Conservation (phyloP, 2,113 vertebrate species). For the Engystomops pustulosus region DNA sequence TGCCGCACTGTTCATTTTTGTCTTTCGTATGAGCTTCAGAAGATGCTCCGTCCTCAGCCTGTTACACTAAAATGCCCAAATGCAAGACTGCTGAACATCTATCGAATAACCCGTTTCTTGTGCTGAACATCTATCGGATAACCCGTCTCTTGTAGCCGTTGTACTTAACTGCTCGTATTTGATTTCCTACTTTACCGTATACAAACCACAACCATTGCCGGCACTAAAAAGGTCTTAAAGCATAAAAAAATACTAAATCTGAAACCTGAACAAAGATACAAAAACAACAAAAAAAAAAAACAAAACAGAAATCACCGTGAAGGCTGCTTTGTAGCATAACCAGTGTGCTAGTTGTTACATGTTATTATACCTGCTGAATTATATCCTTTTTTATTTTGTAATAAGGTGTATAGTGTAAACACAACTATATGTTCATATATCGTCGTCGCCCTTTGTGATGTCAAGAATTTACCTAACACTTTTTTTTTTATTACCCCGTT, state of each 20-base stretch:
- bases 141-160: neutral
- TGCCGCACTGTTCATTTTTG: constrained; percentile 39
- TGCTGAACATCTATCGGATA: neutral
- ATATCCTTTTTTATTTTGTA: constrained; percentile 57
- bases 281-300: neutral
- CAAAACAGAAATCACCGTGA: constrained; percentile 33
- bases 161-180: constrained; percentile 1
- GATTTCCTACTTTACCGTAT: neutral
- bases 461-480: constrained; percentile 34
- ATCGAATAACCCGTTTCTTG: neutral
- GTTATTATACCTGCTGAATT: constrained; percentile 63
- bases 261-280: constrained; percentile 25
- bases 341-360: constrained; percentile 57
- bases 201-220: constrained; percentile 8
- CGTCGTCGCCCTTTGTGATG: constrained; percentile 40
- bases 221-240: constrained; percentile 15
- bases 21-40: constrained; percentile 18
- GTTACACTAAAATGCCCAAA: constrained; percentile 53
- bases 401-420: constrained; percentile 58
- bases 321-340: constrained; percentile 55
- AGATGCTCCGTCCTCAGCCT: constrained; percentile 31
- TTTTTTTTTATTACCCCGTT: constrained; percentile 42
- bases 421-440: constrained; percentile 53
- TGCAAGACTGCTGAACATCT: neutral
- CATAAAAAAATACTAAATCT: neutral